Evolutionary conservation across 2,888 invertebrate genomes (phyloP).

Genomic region (Proisotoma minuta): DNA sequence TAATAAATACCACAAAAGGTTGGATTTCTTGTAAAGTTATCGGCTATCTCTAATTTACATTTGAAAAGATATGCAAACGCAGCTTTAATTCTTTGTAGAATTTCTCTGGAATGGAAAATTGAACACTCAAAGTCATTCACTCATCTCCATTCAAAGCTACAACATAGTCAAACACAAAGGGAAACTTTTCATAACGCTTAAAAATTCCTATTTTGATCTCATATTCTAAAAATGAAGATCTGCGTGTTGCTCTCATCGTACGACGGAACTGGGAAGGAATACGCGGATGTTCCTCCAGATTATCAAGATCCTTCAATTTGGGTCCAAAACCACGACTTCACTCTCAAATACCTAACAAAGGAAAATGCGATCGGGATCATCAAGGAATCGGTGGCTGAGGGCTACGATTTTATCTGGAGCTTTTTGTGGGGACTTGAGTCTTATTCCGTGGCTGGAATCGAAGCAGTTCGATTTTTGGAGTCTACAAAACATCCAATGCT

Average conservation of each 20-base stretch:
- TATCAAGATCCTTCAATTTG: background rate
- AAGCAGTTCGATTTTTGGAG: background rate
- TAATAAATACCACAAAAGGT: too few relatives aligned
- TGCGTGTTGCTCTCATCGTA: background rate
- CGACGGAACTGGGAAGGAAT: background rate
- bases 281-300: background rate
- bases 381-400: background rate
- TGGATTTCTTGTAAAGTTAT: too few relatives aligned
- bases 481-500: background rate
- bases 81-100: too few relatives aligned
- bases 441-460: background rate
- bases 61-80: too few relatives aligned
- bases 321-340: background rate
- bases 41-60: too few relatives aligned
- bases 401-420: background rate
- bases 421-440: background rate
- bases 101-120: too few relatives aligned
- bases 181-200: too few relatives aligned
- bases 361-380: background rate
- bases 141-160: too few relatives aligned
- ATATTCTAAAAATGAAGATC: slow-evolving; percentile 2
- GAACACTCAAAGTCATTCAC: too few relatives aligned
- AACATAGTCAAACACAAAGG: too few relatives aligned
- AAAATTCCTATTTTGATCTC: too few relatives aligned
- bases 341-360: background rate